Conservation (phyloP, 2,113 vertebrate species). For the Genyomyrus donnyi region DNA sequence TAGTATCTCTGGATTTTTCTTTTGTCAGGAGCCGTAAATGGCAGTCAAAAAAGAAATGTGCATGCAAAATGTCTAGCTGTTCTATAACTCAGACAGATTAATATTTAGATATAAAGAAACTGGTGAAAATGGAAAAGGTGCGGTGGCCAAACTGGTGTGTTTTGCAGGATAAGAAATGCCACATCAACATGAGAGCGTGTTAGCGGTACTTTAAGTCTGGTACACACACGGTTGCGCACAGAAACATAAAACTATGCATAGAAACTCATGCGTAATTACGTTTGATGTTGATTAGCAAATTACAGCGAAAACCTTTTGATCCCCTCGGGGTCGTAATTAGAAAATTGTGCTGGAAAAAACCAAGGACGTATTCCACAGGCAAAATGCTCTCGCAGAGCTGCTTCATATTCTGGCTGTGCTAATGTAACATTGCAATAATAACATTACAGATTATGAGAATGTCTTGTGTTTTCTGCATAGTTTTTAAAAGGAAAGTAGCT, state of each 20-base stretch:
- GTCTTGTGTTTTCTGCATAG: background rate
- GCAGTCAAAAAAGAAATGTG: conserved; percentile 16
- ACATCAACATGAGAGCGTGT: conserved; percentile 23
- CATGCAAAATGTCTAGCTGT: conserved; percentile 28
- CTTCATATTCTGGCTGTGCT: background rate
- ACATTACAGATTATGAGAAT: background rate
- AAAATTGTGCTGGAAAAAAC: background rate
- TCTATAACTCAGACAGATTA: background rate
- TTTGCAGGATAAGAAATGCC: conserved; percentile 16
- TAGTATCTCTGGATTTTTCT: conserved; percentile 14
- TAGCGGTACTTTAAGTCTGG: background rate
- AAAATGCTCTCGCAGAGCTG: background rate
- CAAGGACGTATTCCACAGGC: background rate
- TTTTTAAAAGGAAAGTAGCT: background rate
- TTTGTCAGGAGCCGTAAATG: conserved; percentile 22
- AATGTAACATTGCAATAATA: background rate
- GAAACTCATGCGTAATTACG: background rate
- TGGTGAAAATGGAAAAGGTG: conserved; percentile 15
- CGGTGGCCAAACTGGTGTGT: conserved; percentile 25
- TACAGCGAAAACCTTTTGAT: background rate
- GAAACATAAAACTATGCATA: background rate
- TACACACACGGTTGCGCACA: background rate
- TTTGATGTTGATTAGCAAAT: background rate
- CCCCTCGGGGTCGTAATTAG: background rate
- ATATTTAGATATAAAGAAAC: conserved; percentile 6